Conservation (phyloP, 2,113 vertebrate genomes). For the Hiodon tergisus region DNA sequence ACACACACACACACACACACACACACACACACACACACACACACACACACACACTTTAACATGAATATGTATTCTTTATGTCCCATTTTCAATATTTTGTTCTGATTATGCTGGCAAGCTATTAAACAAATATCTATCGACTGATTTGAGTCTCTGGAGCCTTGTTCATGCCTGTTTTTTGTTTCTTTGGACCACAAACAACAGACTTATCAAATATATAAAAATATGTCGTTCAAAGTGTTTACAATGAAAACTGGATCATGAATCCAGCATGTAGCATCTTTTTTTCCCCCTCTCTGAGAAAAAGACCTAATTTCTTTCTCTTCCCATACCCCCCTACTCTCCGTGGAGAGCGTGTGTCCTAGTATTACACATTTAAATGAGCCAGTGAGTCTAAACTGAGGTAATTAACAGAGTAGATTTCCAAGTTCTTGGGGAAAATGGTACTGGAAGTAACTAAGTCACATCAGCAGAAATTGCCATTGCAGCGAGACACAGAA, state of each 20-base stretch:
- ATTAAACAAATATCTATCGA: slow-evolving; percentile 31
- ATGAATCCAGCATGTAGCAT: too few relatives aligned
- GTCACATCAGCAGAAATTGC: background rate
- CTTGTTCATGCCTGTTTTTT: slow-evolving; percentile 25
- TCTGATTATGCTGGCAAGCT: slow-evolving; percentile 24
- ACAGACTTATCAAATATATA: slow-evolving; percentile 6
- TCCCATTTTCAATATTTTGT: slow-evolving; percentile 2
- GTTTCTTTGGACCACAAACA: slow-evolving; percentile 30
- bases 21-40: too few relatives aligned
- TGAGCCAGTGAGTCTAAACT: background rate
- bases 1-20: too few relatives aligned
- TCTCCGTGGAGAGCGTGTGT: slow-evolving; percentile 7
- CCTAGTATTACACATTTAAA: background rate
- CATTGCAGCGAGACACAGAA: too few relatives aligned
- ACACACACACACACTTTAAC: slow-evolving; percentile 3
- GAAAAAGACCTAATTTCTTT: slow-evolving; percentile 23
- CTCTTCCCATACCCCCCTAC: slow-evolving; percentile 10
- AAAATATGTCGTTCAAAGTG: slow-evolving; percentile 13
- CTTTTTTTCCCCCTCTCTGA: slow-evolving; percentile 6
- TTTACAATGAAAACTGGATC: slow-evolving; percentile 1
- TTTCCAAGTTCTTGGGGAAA: background rate
- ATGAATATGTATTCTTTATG: slow-evolving; percentile 37
- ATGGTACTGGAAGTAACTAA: too few relatives aligned
- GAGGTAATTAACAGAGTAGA: background rate
- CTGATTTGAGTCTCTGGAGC: slow-evolving; percentile 21